Base-by-base conservation (phyloP, 2,888 invertebrate genomes). In the Pilophorus perplexus region DNA sequence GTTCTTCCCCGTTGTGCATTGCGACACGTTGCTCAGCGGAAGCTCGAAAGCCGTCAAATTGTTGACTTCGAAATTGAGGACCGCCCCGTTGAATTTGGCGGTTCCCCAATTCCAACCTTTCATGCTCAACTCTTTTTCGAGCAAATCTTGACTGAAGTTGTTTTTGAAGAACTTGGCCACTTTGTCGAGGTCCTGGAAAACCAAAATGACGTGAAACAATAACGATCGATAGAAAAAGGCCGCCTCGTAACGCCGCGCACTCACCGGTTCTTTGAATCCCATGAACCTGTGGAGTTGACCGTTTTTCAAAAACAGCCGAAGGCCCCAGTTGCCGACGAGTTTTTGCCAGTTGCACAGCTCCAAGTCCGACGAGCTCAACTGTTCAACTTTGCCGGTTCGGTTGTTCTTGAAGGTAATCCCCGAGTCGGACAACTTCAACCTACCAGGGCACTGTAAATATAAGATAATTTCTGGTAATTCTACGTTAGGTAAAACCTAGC, bases 71-170 rank as follows among this genome's bases (percentile, higher is more conserved):
- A 90, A 93, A 75, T 87, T 89, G 0, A 93, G 78, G 0, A 90
- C 85, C 0, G 91, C 87, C 2, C 93, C 98, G 73, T 86, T 87
- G 76, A 99, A 98, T 73, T 91, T 90, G 0, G 94, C 93, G 0
- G 91, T 90, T 25, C 99, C 99, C 94, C 98, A 99, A 78, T 99
- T 99, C 98, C 98, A 99, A 0, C 99, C 99, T 77, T 94, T 96
- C 1, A 97, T 81, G 70, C 94, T 91, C 60, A 95, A 79, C 74
- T 99, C 98, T 74, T 91, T 92, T 74, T 93, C 93, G 50, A 92
- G 80, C 85, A 97, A 85, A 67, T 91, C 89, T 72, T 89, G 88
- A 25, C 86, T 83, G 77, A 95, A 97, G 71, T 88, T 86, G 4
- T 83, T 81, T 70, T 87, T 84, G 72, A 97, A 89, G 77, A 93